Conservation (phyloP, 2,888 invertebrate species). For the Malachius bipustulatus region DNA sequence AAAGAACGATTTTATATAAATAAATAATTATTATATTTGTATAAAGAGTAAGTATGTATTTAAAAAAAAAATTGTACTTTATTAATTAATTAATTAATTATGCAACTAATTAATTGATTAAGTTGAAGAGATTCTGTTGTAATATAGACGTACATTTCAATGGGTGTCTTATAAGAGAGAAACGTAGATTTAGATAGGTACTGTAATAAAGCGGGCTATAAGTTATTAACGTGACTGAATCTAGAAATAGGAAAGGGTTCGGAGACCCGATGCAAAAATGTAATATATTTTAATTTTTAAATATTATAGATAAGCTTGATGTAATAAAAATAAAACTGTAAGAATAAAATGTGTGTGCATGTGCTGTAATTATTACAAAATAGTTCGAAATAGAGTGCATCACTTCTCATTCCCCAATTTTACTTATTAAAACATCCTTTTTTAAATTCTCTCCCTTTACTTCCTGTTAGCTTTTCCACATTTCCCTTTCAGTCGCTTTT, state of each 20-base stretch:
- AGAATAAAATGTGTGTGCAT: slow-evolving; percentile 40
- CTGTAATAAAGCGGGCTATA: slow-evolving; percentile 18
- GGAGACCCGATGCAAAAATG: slow-evolving; percentile 26
- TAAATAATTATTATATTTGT: slow-evolving; percentile 28
- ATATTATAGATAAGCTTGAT: slow-evolving; percentile 29
- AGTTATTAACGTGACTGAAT: slow-evolving; percentile 31
- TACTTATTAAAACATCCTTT: no score
- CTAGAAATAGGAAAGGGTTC: slow-evolving; percentile 24
- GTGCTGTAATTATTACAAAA: slow-evolving; percentile 36
- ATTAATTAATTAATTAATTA: slow-evolving; percentile 24
- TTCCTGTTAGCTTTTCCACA: no score
- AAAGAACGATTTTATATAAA: slow-evolving; percentile 25
- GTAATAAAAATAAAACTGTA: slow-evolving; percentile 36
- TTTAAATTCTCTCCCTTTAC: slow-evolving; percentile 17
- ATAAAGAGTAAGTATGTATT: slow-evolving; percentile 22
- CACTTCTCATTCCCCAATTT: no score
- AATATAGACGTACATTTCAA: slow-evolving; percentile 35
- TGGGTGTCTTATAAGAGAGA: slow-evolving; percentile 34
- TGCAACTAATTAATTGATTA: no score
- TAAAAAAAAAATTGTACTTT: slow-evolving; percentile 15
- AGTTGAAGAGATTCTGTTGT: slow-evolving; percentile 28
- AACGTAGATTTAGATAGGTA: slow-evolving; percentile 16
- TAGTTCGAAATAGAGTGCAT: no score
- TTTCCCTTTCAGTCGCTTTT: no score
- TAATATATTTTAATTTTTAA: slow-evolving; percentile 31